phyloP scores from a whole-genome alignment of 2,888 invertebrate genomes.

The Venustoraphidia nigricollis region DNA sequence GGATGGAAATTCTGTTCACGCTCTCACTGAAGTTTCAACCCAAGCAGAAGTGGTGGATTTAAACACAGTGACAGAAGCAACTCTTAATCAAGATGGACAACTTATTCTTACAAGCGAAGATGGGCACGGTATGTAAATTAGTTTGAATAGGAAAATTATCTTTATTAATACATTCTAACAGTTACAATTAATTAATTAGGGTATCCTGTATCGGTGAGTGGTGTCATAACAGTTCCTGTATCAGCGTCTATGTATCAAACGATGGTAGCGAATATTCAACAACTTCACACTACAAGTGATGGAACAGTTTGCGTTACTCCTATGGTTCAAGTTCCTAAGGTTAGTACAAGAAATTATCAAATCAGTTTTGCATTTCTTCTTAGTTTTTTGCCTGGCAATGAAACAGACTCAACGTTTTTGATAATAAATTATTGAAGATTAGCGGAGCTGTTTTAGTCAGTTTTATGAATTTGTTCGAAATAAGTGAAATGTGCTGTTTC shows the following conservation, averaged over 20 bases:
- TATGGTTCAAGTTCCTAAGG: constrained; percentile 60
- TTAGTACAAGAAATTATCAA: constrained; percentile 11
- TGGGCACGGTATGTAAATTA: constrained; percentile 55
- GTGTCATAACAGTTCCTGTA: constrained; percentile 91
- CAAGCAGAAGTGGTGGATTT: constrained; percentile 77
- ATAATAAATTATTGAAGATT: too few species aligned
- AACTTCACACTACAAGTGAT: constrained; percentile 54
- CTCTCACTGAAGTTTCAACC: constrained; percentile 59
- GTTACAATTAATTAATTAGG: constrained; percentile 35
- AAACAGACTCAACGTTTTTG: neutral
- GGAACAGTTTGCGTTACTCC: constrained; percentile 73
- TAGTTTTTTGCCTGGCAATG: constrained; percentile 25
- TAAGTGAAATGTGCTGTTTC: neutral
- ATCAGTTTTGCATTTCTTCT: constrained; percentile 22
- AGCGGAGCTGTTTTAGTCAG: too few species aligned
- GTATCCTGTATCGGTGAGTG: constrained; percentile 73
- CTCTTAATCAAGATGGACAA: constrained; percentile 84
- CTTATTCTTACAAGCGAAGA: constrained; percentile 90
- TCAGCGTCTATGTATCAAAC: constrained; percentile 93
- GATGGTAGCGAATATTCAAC: constrained; percentile 81
- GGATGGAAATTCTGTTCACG: constrained; percentile 39
- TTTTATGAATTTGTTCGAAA: neutral
- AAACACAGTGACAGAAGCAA: constrained; percentile 78
- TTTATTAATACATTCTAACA: constrained; percentile 12
- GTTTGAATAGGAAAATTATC: constrained; percentile 5